Percentiles rank a stretch among this genome's conserved stretches.
These are phyloP conservation scores for Caenorhabditis remanei DNA, from an alignment of 1,140 invertebrate genomes.

Conservation along the genomic window DNA sequence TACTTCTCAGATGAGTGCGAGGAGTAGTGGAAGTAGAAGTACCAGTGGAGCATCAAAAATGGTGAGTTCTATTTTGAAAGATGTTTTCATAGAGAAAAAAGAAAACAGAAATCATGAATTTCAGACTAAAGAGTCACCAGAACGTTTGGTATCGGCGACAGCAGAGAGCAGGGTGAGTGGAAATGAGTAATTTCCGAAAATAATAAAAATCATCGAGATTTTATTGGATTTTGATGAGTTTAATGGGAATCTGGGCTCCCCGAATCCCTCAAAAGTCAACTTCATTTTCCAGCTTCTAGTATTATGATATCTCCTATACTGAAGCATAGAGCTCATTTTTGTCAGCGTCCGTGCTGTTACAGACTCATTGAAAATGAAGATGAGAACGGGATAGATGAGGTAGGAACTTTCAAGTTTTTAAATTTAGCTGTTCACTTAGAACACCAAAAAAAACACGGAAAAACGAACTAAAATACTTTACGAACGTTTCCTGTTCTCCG, in stretches of 20 bases:
- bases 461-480: background rate
- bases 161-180: conserved; percentile 1
- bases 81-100: no score
- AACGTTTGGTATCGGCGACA: conserved; percentile 15
- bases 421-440: conserved; percentile 15
- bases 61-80: background rate
- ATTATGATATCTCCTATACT: conserved; percentile 14
- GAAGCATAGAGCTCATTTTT: background rate
- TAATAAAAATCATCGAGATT: background rate
- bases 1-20: conserved; percentile 20
- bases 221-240: background rate
- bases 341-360: conserved; percentile 20
- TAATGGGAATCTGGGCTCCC: background rate
- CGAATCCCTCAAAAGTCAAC: background rate
- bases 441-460: background rate
- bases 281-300: background rate
- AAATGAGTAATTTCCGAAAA: background rate
- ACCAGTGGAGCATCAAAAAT: conserved; percentile 23
- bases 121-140: conserved; percentile 25
- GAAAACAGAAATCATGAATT: background rate
- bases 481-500: conserved; percentile 14
- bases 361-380: background rate
- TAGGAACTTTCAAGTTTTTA: background rate
- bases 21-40: conserved; percentile 31
- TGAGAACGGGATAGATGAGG: background rate